These are phyloP conservation scores for Parnassius mnemosyne DNA, from an alignment of 2,888 invertebrate species.

Conservation along the genomic window DNA sequence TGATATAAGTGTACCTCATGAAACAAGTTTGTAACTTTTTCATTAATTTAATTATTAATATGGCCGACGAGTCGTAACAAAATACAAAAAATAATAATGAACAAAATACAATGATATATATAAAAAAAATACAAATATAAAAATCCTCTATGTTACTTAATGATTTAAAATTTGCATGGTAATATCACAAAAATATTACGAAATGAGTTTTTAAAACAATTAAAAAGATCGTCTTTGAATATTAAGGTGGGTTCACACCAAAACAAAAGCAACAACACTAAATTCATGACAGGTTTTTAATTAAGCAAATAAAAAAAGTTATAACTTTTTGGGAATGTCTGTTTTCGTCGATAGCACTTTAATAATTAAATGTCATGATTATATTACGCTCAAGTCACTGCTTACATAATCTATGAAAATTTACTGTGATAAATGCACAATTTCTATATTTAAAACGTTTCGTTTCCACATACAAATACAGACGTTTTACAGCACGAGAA, in stretches of 20 bases:
- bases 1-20: neutral
- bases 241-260: no score
- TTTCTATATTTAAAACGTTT: no score
- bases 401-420: neutral
- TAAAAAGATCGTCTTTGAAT: no score
- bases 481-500: no score
- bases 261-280: no score
- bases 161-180: no score
- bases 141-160: neutral
- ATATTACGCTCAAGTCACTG: conserved; percentile 5
- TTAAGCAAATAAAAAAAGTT: no score
- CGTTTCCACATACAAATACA: no score
- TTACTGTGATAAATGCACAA: no score
- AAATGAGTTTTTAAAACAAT: no score
- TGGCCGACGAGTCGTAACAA: conserved; percentile 18
- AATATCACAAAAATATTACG: no score
- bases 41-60: conserved; percentile 25
- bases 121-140: neutral
- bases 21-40: conserved; percentile 1
- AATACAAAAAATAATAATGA: conserved; percentile 2
- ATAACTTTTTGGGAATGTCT: neutral
- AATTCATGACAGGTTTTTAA: no score
- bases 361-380: conserved; percentile 22
- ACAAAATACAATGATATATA: conserved; percentile 8
- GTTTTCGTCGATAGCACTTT: conserved; percentile 12